Conservation (phyloP, 2,113 vertebrate genomes). For the Tor tambroides region DNA sequence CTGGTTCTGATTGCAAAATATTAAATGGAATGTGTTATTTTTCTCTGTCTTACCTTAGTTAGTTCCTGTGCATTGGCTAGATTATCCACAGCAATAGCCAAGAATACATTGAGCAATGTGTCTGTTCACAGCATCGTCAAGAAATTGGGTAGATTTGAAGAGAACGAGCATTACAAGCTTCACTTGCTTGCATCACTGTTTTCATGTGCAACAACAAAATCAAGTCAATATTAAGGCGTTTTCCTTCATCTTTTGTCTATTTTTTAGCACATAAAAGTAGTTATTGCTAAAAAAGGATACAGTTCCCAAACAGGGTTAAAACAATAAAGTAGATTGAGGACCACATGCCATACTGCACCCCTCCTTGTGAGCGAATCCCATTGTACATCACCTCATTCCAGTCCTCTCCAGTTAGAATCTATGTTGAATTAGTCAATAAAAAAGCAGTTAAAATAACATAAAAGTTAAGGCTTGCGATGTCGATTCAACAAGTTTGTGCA, state of each 20-base stretch:
- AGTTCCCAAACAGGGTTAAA: slow-evolving; percentile 97
- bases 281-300: slow-evolving; percentile 82
- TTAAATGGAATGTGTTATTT: not conserved
- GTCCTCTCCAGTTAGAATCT: slow-evolving; percentile 96
- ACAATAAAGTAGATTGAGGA: slow-evolving; percentile 99
- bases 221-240: not conserved
- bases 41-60: slow-evolving; percentile 70
- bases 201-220: not conserved
- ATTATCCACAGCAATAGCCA: slow-evolving; percentile 83
- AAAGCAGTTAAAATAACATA: not conserved
- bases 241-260: not conserved
- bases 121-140: slow-evolving; percentile 71
- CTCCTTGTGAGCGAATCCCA: slow-evolving; percentile 95
- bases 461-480: not conserved
- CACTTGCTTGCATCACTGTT: not conserved
- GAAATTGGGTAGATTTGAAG: slow-evolving; percentile 60
- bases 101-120: slow-evolving; percentile 80
- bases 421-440: not conserved
- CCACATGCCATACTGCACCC: slow-evolving; percentile 98
- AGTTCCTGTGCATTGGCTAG: slow-evolving; percentile 81
- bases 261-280: not conserved
- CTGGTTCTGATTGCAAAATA: not conserved
- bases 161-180: not conserved
- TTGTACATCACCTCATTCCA: slow-evolving; percentile 99
- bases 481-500: too few relatives aligned